Percentiles rank a stretch among this genome's conserved stretches.
These are phyloP conservation scores for Reticulitermes lucifugus DNA, from an alignment of 2,888 invertebrate genomes.

Conservation along the genomic window DNA sequence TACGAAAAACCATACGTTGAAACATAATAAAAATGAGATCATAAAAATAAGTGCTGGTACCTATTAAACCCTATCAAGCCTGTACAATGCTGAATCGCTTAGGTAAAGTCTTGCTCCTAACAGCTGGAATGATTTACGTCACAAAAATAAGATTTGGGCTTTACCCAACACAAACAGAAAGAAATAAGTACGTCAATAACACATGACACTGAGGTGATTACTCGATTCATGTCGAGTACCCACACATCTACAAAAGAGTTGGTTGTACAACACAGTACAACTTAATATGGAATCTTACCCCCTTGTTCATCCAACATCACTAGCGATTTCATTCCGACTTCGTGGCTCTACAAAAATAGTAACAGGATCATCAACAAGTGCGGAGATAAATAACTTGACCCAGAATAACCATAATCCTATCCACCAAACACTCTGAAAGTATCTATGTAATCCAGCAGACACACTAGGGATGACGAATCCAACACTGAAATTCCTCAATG, in stretches of 20 bases:
- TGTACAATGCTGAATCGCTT: background rate
- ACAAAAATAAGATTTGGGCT: background rate
- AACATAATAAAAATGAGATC: too few relatives aligned
- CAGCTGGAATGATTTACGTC: background rate
- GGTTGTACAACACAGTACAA: conserved; percentile 38
- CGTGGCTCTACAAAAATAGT: conserved; percentile 94
- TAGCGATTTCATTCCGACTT: conserved; percentile 99
- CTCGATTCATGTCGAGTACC: conserved; percentile 38
- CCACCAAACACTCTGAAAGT: conserved; percentile 39
- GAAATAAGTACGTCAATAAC: conserved; percentile 41
- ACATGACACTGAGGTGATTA: conserved; percentile 38
- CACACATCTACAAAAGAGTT: conserved; percentile 48
- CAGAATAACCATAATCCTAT: conserved; percentile 41
- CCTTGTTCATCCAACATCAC: conserved; percentile 99
- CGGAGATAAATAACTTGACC: conserved; percentile 37
- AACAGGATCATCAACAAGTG: conserved; percentile 55
- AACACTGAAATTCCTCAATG: background rate
- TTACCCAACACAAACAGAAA: conserved; percentile 56
- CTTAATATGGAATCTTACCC: conserved; percentile 82
- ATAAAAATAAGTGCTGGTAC: too few relatives aligned
- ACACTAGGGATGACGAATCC: conserved; percentile 35
- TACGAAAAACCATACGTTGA: too few relatives aligned
- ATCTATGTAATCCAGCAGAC: conserved; percentile 31
- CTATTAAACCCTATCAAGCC: too few relatives aligned
- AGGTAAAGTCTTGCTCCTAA: conserved; percentile 1